Evolutionary conservation across 2,797 vertebrate genomes (phyloP).

Genomic region (Benthosema pterotum): DNA sequence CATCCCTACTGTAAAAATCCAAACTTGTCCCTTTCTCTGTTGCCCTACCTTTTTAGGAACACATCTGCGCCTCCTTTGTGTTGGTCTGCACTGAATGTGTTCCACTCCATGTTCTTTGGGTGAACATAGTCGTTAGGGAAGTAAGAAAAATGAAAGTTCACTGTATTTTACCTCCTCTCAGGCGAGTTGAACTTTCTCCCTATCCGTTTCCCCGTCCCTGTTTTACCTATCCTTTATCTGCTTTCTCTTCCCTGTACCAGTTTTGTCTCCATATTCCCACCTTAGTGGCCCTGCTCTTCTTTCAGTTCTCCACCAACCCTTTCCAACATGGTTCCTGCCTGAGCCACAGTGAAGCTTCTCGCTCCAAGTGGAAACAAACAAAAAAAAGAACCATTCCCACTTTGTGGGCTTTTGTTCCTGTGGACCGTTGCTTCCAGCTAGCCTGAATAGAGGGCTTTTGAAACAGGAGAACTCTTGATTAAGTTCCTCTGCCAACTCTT

Average conservation of each 20-base stretch:
- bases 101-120: no score
- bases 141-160: no score
- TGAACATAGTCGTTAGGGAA: no score
- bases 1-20: no score
- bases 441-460: constrained; percentile 64
- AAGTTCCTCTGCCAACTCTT: constrained; percentile 68
- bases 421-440: constrained; percentile 36
- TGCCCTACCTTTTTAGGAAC: no score
- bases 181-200: not conserved
- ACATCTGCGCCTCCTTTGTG: no score
- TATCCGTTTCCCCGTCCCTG: not conserved
- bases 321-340: constrained; percentile 12
- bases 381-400: constrained; percentile 49
- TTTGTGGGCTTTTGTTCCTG: constrained; percentile 51
- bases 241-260: no score
- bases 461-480: constrained; percentile 81
- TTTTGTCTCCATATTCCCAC: not conserved
- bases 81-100: no score
- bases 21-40: no score
- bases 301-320: not conserved
- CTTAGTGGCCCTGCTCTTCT: not conserved
- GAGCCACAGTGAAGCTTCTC: constrained; percentile 22
- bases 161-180: not conserved
- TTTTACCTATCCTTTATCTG: not conserved
- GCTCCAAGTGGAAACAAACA: constrained; percentile 48